A percentile compares a stretch with the other conserved stretches of the same genome.
Evolutionary conservation across 2,797 vertebrate genomes (phyloP).

Genomic region (Chelon labrosus): DNA sequence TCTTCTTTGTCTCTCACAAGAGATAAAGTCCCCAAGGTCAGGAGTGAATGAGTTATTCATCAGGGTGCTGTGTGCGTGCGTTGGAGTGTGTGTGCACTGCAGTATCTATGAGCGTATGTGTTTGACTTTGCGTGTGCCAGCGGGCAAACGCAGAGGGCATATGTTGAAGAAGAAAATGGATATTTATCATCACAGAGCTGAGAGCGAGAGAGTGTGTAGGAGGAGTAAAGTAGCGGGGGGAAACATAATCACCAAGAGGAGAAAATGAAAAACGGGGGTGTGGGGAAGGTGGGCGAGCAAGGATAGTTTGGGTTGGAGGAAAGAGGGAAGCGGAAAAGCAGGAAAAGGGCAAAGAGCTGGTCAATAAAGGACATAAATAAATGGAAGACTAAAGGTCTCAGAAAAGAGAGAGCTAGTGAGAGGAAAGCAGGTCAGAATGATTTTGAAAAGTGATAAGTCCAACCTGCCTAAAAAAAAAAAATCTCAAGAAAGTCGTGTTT

Average conservation of each 20-base stretch:
- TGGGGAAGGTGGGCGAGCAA: not conserved
- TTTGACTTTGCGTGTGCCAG: slow-evolving; percentile 69
- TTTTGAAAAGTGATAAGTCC: slow-evolving; percentile 42
- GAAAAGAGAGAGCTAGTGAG: slow-evolving; percentile 6
- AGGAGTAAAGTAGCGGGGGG: slow-evolving; percentile 44
- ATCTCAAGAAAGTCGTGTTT: slow-evolving; percentile 54
- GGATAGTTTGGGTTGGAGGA: slow-evolving; percentile 26
- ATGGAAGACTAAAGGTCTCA: not conserved
- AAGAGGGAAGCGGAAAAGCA: slow-evolving; percentile 4
- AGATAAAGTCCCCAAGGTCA: slow-evolving; percentile 82
- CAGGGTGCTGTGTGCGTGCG: slow-evolving; percentile 40
- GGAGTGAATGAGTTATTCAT: slow-evolving; percentile 78
- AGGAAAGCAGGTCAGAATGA: slow-evolving; percentile 14
- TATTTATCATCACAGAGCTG: slow-evolving; percentile 79
- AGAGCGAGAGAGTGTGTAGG: slow-evolving; percentile 42
- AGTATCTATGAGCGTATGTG: slow-evolving; percentile 34
- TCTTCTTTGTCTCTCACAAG: slow-evolving; percentile 42
- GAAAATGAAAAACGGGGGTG: slow-evolving; percentile 55
- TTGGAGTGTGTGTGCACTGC: slow-evolving; percentile 20
- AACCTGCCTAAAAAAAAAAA: slow-evolving; percentile 51
- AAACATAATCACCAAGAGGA: slow-evolving; percentile 44
- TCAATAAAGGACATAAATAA: slow-evolving; percentile 27
- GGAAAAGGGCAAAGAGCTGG: slow-evolving; percentile 10
- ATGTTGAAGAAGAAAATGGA: slow-evolving; percentile 83
- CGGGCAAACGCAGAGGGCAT: slow-evolving; percentile 74